Evolutionary conservation across 64 coral and sea anemone species (phyloP), one percentile per base, ranked within the genome.

Genomic region (Catalaphyllia jardinei): DNA sequence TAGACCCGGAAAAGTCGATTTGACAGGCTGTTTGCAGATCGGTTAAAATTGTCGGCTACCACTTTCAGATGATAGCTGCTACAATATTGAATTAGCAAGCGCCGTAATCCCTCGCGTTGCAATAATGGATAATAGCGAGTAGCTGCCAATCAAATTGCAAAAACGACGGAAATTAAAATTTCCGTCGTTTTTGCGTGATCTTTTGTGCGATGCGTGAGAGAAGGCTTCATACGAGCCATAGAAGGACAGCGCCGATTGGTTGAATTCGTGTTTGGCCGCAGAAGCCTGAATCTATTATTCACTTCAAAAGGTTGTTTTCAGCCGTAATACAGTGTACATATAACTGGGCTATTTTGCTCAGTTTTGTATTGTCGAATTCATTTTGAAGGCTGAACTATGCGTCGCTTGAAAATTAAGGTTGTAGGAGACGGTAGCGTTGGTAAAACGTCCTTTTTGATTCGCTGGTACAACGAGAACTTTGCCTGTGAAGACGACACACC

Each of bases 361-460:
- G 46, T 57, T 30, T 50, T 50, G 4, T 28, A 15, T 16, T n/a
- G 17, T 39, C 1, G 1, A 8, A 22, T 25, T 25, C 79, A 19
- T 86, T 3, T 8, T 20, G 4, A 31, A 7, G 18, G 86, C 11
- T 29, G 9, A 55, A 49, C 25, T 11, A 92, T 87, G 90, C 73
- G 90, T 11, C 79, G 35, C 42, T 87, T 92, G 83, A 92, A 92
- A 79, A 52, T 92, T 77, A 92, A 92, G 73, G 90, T 92, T 24
- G 83, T 92, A 20, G 90, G 90, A 10, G 90, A 92, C 42, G 39
- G 72, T 15, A 71, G 18, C 51, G 90, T 92, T 12, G 90, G 90
- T 20, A 92, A 92, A 59, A 92, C 90, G 0, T 87, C 82, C 31
- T 71, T 92, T 65, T 64, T 92, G 20, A 35, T 31, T 78, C 90